Conservation (phyloP, 2,113 vertebrate genomes). For the Hiodon tergisus region DNA sequence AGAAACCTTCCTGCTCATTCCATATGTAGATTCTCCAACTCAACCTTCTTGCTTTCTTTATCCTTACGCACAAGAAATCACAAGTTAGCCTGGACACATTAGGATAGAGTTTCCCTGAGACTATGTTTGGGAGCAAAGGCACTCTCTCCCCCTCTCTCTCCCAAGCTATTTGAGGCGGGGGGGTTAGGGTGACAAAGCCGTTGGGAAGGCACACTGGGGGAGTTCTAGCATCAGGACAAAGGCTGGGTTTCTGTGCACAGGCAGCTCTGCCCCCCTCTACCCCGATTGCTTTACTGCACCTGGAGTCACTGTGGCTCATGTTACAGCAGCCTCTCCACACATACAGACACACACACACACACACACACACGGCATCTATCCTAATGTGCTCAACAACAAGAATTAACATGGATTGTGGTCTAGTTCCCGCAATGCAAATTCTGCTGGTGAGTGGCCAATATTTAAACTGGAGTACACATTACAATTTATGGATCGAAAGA, state of each 20-base stretch:
- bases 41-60: too few species aligned
- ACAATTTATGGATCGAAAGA: background rate
- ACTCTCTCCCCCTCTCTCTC: background rate
- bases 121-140: background rate
- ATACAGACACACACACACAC: slow-evolving; percentile 31
- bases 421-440: slow-evolving; percentile 7
- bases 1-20: too few species aligned
- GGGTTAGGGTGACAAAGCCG: background rate
- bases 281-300: slow-evolving; percentile 38
- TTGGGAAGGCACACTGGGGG: slow-evolving; percentile 10
- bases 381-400: background rate
- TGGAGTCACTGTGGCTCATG: slow-evolving; percentile 42
- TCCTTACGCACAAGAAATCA: too few species aligned
- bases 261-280: slow-evolving; percentile 14
- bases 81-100: background rate
- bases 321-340: slow-evolving; percentile 35
- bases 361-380: background rate
- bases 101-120: background rate
- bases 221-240: slow-evolving; percentile 30
- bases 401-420: background rate
- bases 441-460: background rate
- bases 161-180: background rate
- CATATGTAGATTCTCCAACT: too few species aligned
- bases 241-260: slow-evolving; percentile 6
- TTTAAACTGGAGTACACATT: background rate